Evolutionary conservation across 2,113 vertebrate genomes (phyloP).

Genomic region (Nerophis lumbriciformis): DNA sequence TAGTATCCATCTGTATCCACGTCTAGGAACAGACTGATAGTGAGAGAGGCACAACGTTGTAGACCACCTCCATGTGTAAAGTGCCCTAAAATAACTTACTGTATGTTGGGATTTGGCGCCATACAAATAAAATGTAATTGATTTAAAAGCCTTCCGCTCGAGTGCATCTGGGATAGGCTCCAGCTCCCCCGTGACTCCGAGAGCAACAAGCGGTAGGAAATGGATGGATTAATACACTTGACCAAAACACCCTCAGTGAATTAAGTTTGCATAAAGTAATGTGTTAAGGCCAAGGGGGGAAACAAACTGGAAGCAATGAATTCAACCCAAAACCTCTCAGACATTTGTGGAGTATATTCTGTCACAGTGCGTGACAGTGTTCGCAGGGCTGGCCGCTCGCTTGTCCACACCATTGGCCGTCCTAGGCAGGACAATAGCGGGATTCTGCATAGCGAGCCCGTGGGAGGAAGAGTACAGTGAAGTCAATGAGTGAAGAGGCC

Average conservation of each 20-base stretch:
- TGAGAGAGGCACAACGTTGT: no score
- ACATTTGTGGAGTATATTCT: constrained; percentile 4
- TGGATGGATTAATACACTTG: no score
- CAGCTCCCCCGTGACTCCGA: no score
- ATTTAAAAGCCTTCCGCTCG: no score
- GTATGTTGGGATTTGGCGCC: no score
- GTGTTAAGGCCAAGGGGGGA: constrained; percentile 38
- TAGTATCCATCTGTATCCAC: no score
- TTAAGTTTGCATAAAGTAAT: constrained; percentile 37
- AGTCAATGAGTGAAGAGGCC: constrained; percentile 76
- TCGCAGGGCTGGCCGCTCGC: constrained; percentile 43
- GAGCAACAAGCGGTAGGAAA: no score
- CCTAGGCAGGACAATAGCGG: constrained; percentile 66
- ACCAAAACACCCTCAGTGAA: constrained; percentile 41
- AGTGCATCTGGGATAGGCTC: no score
- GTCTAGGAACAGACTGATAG: no score
- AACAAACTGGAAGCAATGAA: constrained; percentile 29
- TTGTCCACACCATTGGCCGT: constrained; percentile 37
- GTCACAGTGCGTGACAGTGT: constrained; percentile 16
- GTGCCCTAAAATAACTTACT: no score
- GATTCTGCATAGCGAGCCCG: constrained; percentile 60
- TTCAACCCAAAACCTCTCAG: constrained; percentile 1
- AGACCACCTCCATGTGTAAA: no score
- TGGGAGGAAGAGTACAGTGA: constrained; percentile 72
- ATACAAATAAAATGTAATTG: no score